Evolutionary conservation across 2,113 vertebrate species (phyloP).

Genomic region (Lagopus muta): DNA sequence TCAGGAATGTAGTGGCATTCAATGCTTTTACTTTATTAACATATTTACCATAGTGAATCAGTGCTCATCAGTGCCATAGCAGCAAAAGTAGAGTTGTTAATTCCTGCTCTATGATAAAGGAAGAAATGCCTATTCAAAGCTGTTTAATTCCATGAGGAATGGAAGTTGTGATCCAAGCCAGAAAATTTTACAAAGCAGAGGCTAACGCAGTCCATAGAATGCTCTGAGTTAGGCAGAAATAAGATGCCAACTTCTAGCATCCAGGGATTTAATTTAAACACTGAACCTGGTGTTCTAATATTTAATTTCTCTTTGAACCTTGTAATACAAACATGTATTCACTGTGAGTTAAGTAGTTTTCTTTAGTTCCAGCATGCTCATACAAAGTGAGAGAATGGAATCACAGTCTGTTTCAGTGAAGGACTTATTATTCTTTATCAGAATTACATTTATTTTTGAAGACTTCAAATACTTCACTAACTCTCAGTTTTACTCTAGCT

Average conservation of each 20-base stretch:
- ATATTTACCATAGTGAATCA: background rate
- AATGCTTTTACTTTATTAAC: background rate
- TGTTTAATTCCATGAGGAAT: background rate
- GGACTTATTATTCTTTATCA: background rate
- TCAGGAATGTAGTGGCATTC: background rate
- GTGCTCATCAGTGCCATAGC: background rate
- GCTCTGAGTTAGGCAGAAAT: background rate
- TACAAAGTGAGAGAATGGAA: background rate
- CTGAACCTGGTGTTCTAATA: background rate
- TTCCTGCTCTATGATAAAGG: background rate
- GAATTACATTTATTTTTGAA: slow-evolving; percentile 45
- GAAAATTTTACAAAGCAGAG: background rate
- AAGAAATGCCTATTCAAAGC: background rate
- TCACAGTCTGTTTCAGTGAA: slow-evolving; percentile 6
- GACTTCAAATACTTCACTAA: slow-evolving; percentile 1
- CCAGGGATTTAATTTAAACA: background rate
- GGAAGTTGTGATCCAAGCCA: background rate
- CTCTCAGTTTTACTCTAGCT: background rate
- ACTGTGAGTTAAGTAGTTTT: background rate
- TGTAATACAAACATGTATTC: background rate
- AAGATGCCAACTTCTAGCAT: background rate
- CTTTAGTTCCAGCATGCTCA: background rate
- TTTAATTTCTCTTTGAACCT: slow-evolving; percentile 32
- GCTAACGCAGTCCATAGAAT: background rate
- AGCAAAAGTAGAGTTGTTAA: background rate